phyloP scores from a whole-genome alignment of 2,113 vertebrate genomes.

The Pluvianellus socialis region DNA sequence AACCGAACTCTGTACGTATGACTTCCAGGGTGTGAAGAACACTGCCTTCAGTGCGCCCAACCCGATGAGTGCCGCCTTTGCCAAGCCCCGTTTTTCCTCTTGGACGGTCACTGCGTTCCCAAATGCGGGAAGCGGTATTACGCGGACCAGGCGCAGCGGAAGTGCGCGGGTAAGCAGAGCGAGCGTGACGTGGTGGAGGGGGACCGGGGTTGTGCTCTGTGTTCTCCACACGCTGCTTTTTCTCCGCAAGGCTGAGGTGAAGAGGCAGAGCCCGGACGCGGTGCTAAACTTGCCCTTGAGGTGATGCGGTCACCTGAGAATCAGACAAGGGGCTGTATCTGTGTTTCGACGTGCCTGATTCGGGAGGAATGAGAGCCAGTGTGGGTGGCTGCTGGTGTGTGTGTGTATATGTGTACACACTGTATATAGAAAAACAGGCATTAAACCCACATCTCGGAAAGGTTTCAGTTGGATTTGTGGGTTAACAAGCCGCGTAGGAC shows the following conservation, averaged over 20 bases:
- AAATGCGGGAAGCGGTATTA: constrained; percentile 77
- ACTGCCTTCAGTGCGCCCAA: constrained; percentile 80
- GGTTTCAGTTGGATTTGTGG: background rate
- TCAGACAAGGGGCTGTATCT: background rate
- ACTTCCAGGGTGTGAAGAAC: constrained; percentile 81
- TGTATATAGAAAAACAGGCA: background rate
- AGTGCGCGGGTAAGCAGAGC: constrained; percentile 78
- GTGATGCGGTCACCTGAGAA: background rate
- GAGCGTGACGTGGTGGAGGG: background rate
- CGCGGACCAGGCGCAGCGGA: constrained; percentile 52
- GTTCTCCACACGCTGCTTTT: background rate
- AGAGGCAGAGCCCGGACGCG: background rate
- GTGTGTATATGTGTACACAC: too few relatives aligned
- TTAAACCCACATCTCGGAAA: background rate
- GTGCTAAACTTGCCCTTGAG: background rate
- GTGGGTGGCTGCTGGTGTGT: background rate
- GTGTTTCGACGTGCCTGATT: background rate
- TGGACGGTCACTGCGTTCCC: constrained; percentile 77
- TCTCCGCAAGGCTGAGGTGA: background rate
- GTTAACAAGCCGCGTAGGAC: background rate
- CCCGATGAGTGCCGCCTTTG: constrained; percentile 79
- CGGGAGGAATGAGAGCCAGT: background rate
- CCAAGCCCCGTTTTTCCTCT: constrained; percentile 72
- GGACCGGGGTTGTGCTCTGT: background rate
- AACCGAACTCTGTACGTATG: background rate